Base-by-base conservation (phyloP, 2,113 vertebrate genomes). In the Macrotis lagotis region DNA sequence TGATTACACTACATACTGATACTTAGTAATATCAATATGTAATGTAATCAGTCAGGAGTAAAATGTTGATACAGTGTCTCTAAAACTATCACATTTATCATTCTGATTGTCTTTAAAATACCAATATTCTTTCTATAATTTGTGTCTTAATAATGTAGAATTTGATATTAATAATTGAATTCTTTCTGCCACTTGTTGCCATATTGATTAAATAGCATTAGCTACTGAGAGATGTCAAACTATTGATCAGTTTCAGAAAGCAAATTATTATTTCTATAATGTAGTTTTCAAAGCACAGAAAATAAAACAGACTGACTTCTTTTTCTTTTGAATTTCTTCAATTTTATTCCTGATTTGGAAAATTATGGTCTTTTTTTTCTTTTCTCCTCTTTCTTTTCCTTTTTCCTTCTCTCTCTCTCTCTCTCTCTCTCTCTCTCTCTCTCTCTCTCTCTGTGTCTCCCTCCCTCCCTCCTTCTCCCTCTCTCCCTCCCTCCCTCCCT, bases 21-120 rank as follows among this genome's bases (percentile, higher is more conserved):
- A 97, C 97, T 98, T 98, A 98, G 97, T 98, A 98, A 98, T 98
- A 99, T 98, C 98, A 99, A 98, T 99, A 99, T 98, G 98, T 95
- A 99, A 98, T 99, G 98, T 97, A 99, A 99, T 99, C 98, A 99
- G 98, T 98, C 98, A 98, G 98, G 89, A 98, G 97, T 95, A 98
- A 97, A 98, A 98, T 97, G 98, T 98, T 98, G 98, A 94, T 97
- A 97, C 93, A 96, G 97, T 96, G 95, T 93, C 97, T 98, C 98
- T 98, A 97, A 97, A 98, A 98, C 97, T 96, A 98, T 98, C 98
- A 97, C 88, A 98, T 97, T 98, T 98, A 98, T 98, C 98, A 98
- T 98, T 98, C 97, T 98, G 98, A 98, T 98, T 98, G 98, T 99
- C 98, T 98, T 97, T 98, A 97, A 98, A 98, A 98, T 97, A 98